These are phyloP conservation scores for Caenorhabditis auriculariae DNA, from an alignment of 2,888 invertebrate species.

Conservation along the genomic window DNA sequence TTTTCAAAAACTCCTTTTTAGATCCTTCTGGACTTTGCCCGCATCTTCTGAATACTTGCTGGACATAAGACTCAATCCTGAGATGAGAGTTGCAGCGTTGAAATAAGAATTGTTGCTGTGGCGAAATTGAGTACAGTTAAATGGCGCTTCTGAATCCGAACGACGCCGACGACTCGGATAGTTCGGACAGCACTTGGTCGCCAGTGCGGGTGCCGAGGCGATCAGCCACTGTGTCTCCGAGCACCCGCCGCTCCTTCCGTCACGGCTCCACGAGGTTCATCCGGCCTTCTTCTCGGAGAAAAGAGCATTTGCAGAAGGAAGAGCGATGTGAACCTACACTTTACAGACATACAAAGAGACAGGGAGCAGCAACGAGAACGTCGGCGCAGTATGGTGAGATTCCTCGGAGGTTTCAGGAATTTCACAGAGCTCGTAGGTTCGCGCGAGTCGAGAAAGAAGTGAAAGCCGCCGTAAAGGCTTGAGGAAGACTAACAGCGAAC, in stretches of 20 bases:
- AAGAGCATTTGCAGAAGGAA: slow-evolving; percentile 29
- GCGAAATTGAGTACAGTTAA: no score
- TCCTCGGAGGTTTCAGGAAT: not conserved
- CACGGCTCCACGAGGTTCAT: slow-evolving; percentile 5
- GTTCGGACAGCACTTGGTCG: slow-evolving; percentile 23
- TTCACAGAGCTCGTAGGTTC: slow-evolving; percentile 2
- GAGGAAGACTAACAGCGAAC: slow-evolving; percentile 55
- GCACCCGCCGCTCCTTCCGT: slow-evolving; percentile 30
- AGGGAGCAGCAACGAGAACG: slow-evolving; percentile 31
- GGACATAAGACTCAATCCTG: no score
- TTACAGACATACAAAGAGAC: no score
- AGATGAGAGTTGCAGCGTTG: no score
- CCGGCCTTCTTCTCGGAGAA: not conserved
- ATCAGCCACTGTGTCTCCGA: slow-evolving; percentile 50
- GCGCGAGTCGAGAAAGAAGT: slow-evolving; percentile 35
- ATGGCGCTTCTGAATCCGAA: slow-evolving; percentile 50
- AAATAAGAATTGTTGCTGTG: no score
- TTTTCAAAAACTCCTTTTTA: no score
- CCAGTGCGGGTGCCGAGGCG: slow-evolving; percentile 27
- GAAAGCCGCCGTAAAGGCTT: slow-evolving; percentile 34
- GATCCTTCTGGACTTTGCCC: no score
- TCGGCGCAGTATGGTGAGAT: slow-evolving; percentile 30
- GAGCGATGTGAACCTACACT: slow-evolving; percentile 45
- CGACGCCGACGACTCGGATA: slow-evolving; percentile 50
- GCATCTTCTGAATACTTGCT: no score